Conservation (phyloP, 2,797 vertebrate species). For the Tiaroga cobitis region DNA sequence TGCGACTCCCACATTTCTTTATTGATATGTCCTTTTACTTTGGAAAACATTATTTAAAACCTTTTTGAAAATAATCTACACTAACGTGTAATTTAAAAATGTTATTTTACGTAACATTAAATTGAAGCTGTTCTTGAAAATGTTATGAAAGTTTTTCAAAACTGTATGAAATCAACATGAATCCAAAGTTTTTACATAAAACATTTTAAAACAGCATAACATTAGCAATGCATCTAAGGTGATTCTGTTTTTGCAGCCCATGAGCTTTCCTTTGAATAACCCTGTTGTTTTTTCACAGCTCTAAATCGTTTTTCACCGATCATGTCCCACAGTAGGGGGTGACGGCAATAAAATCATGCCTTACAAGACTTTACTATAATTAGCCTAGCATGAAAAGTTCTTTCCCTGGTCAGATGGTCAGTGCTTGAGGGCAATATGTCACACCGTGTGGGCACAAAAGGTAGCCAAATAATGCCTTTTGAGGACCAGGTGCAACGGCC, state of each 20-base stretch:
- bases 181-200: neutral
- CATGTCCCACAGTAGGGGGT: constrained; percentile 78
- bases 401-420: constrained; percentile 84
- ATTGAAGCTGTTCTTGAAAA: neutral
- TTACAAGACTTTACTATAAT: constrained; percentile 78
- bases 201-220: neutral
- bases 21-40: neutral
- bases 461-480: constrained; percentile 81
- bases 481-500: constrained; percentile 81
- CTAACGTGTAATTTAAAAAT: neutral
- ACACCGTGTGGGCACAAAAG: constrained; percentile 81
- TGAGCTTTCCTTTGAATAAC: neutral
- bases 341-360: constrained; percentile 75
- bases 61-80: neutral
- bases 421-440: constrained; percentile 81
- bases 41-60: neutral
- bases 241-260: neutral
- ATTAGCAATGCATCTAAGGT: neutral
- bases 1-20: neutral
- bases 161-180: neutral
- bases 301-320: constrained; percentile 72
- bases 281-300: constrained; percentile 16
- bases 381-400: constrained; percentile 76
- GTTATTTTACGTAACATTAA: neutral
- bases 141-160: neutral